Evolutionary conservation across 2,888 invertebrate genomes (phyloP).

Genomic region (Hydrotaea cyrtoneurina): DNA sequence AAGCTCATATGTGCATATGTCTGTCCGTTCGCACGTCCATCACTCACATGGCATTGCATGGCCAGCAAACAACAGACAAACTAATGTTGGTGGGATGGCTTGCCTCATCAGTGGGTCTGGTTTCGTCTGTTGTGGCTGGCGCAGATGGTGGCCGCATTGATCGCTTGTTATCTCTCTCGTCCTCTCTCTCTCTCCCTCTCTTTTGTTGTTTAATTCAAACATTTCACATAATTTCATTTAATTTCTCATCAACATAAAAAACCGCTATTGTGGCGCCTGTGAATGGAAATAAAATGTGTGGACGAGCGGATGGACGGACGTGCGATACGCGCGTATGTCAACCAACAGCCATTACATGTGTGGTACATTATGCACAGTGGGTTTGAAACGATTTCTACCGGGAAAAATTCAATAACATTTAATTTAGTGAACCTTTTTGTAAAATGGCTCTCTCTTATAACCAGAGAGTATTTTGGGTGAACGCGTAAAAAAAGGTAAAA

Average conservation of each 20-base stretch:
- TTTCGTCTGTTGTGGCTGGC: no score
- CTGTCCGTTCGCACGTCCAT: background rate
- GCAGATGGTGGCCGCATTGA: background rate
- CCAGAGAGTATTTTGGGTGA: no score
- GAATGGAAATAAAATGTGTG: background rate
- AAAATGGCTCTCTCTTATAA: no score
- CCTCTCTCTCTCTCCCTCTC: background rate
- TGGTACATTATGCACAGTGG: no score
- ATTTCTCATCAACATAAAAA: slow-evolving; percentile 1
- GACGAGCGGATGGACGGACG: background rate
- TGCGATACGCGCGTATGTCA: background rate
- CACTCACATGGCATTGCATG: background rate
- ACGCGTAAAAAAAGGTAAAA: no score
- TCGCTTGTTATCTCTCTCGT: background rate
- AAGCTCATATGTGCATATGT: background rate
- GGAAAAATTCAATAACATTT: no score
- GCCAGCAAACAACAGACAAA: background rate
- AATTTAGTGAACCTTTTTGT: no score
- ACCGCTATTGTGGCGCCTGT: background rate
- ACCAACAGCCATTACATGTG: background rate
- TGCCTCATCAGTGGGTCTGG: no score
- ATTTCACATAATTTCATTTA: slow-evolving; percentile 25
- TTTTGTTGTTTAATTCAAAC: slow-evolving; percentile 9
- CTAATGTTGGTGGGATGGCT: background rate
- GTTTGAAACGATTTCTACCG: no score